A percentile compares a stretch with the other conserved stretches of the same genome.
These are phyloP conservation scores for Magallana angulata DNA, from an alignment of 1,140 invertebrate species.

Conservation along the genomic window DNA sequence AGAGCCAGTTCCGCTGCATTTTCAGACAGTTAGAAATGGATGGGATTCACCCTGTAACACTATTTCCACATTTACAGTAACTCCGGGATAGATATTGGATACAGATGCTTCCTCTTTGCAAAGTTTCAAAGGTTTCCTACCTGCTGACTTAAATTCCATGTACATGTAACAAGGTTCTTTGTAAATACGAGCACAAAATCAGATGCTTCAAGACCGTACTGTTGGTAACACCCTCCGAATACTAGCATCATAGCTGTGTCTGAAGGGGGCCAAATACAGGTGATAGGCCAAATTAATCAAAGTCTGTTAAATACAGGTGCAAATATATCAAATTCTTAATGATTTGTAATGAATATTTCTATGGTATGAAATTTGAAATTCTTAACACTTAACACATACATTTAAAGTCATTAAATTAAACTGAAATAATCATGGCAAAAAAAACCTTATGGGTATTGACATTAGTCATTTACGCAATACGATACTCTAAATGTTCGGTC, in stretches of 20 bases:
- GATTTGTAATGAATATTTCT: conserved; percentile 9
- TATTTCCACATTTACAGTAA: conserved; percentile 10
- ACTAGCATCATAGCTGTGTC: neutral
- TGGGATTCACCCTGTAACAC: neutral
- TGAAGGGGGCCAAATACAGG: neutral
- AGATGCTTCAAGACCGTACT: neutral
- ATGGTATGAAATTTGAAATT: conserved; percentile 6
- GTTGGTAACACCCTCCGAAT: neutral
- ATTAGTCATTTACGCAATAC: neutral
- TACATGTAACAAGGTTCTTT: neutral
- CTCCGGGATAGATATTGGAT: neutral
- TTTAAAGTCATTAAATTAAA: conserved; percentile 5
- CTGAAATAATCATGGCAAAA: neutral
- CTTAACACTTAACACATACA: neutral
- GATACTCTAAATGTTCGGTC: neutral
- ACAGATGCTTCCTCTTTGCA: neutral
- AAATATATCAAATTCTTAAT: conserved; percentile 28
- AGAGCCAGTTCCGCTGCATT: neutral
- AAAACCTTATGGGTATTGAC: neutral
- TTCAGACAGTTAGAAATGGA: neutral
- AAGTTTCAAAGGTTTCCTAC: conserved; percentile 5
- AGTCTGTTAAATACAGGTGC: neutral
- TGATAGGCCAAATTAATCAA: neutral
- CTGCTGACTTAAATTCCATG: neutral
- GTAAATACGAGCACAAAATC: neutral